These are phyloP conservation scores for Choreutis nemorana DNA, from an alignment of 2,888 invertebrate species.

Conservation along the genomic window DNA sequence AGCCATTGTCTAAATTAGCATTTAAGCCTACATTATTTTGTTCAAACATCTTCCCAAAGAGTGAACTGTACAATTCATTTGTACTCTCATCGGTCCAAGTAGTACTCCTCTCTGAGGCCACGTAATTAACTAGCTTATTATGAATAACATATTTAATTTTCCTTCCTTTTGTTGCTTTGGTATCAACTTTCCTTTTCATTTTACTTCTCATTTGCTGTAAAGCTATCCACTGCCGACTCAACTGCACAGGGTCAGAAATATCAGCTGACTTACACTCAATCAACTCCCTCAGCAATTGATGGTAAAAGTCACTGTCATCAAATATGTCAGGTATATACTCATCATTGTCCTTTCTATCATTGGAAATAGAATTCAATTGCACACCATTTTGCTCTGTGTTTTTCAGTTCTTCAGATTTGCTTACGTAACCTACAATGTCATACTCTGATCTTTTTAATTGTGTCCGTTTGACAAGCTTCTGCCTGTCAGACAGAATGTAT, in stretches of 20 bases:
- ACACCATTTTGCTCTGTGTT: conserved; percentile 17
- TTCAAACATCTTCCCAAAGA: conserved; percentile 76
- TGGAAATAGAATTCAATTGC: conserved; percentile 22
- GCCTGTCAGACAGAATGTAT: conserved; percentile 80
- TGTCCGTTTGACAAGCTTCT: conserved; percentile 79
- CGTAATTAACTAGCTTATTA: conserved; percentile 86
- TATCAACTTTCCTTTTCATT: conserved; percentile 93
- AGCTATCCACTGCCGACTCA: conserved; percentile 90
- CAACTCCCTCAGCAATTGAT: conserved; percentile 88
- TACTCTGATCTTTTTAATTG: conserved; percentile 81
- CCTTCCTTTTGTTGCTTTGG: conserved; percentile 93
- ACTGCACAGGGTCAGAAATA: conserved; percentile 82
- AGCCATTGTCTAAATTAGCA: conserved; percentile 36
- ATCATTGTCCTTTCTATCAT: conserved; percentile 48
- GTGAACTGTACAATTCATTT: conserved; percentile 80
- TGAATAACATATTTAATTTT: conserved; percentile 88
- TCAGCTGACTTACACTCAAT: conserved; percentile 91
- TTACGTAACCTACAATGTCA: conserved; percentile 69
- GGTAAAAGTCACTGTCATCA: conserved; percentile 98
- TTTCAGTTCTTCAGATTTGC: conserved; percentile 15
- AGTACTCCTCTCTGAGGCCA: conserved; percentile 78
- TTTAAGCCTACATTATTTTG: conserved; percentile 44
- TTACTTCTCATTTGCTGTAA: conserved; percentile 90
- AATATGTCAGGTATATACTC: conserved; percentile 85
- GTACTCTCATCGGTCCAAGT: conserved; percentile 82